Base-by-base conservation (phyloP, 2,113 vertebrate genomes). In the Limnothrissa miodon region DNA sequence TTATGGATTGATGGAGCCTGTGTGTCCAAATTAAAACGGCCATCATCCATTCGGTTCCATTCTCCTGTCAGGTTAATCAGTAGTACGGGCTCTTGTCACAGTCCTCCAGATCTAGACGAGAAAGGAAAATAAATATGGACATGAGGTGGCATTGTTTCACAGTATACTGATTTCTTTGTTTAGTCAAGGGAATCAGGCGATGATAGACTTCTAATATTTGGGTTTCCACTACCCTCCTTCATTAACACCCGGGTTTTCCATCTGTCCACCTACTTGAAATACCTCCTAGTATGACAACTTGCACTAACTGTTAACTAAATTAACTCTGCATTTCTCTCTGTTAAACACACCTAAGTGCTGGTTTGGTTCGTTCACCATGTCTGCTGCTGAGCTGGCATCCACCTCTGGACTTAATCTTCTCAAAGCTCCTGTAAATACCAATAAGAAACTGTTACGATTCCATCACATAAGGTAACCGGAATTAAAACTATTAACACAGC, bases 61-160 rank as follows among this genome's bases (percentile, higher is more conserved):
- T 17, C 15, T 15, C 29, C 29, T 11, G 10, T 74, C 66, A 19
- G 66, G 66, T 13, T 79, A 66, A 79, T 89, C 86, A 86, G 91
- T 92, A 92, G 79, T 93, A 89, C 84, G 90, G 88, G 84, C 91
- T 85, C 87, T 82, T 88, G 88, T 91, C 83, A 92, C 93, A 92
- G 88, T 93, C 90, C 42, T 93, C 88, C 42, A 42, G 86, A 90
- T 91, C 93, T 95, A 74, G 66, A 39, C 80, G 23, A 23, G 23
- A 33, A 9, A 6, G n/a, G 23, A 1, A 84, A 25, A 29, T 81
- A 19, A 13, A 74, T 13, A 15, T 15, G 13, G 25, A 4, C 0
- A 23, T 56, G 5, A 56, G 21, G 19, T 56, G 19, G 51, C 23
- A 23, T 56, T 23, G 19, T 23, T 5, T 6, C 42, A 42, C 42